A percentile compares a stretch with the other conserved stretches of the same genome.
Evolutionary conservation across 2,888 invertebrate genomes (phyloP).

Genomic region (Anarsia innoxiella): DNA sequence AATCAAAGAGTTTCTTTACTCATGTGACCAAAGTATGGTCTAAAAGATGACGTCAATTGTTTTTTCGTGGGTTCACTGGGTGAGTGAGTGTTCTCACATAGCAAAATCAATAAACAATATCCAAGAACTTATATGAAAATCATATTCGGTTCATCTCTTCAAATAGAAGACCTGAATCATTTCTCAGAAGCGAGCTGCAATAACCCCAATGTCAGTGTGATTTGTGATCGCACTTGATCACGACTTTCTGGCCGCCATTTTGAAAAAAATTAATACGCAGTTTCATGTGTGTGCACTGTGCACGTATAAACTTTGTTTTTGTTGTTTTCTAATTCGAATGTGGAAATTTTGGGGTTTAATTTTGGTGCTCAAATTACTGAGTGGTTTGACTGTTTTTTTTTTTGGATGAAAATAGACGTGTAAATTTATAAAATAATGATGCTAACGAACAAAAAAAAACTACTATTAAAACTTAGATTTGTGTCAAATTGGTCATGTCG

Average conservation of each 20-base stretch:
- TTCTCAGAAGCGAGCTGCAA: conserved; percentile 3
- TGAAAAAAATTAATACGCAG: conserved; percentile 3
- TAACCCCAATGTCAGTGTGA: conserved; percentile 7
- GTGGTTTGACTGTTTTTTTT: not conserved
- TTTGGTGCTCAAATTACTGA: not conserved
- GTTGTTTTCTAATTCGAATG: no score
- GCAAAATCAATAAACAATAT: conserved; percentile 4
- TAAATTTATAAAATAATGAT: not conserved
- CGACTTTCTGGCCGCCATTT: not conserved
- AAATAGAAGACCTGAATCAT: not conserved
- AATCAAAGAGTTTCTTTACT: not conserved
- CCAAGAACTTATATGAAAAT: not conserved
- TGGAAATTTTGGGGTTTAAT: not conserved
- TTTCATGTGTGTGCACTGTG: not conserved
- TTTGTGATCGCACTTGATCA: conserved; percentile 8
- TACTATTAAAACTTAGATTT: no score
- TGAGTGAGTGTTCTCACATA: no score
- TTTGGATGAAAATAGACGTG: not conserved
- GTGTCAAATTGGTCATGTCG: no score
- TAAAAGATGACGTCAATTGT: conserved; percentile 25
- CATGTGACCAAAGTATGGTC: conserved; percentile 35
- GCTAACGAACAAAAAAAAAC: no score
- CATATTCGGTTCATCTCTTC: not conserved
- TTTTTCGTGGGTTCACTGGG: not conserved
- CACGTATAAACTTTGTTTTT: not conserved